Base-by-base conservation (phyloP, 2,797 vertebrate genomes). In the Decapterus maruadsi region DNA sequence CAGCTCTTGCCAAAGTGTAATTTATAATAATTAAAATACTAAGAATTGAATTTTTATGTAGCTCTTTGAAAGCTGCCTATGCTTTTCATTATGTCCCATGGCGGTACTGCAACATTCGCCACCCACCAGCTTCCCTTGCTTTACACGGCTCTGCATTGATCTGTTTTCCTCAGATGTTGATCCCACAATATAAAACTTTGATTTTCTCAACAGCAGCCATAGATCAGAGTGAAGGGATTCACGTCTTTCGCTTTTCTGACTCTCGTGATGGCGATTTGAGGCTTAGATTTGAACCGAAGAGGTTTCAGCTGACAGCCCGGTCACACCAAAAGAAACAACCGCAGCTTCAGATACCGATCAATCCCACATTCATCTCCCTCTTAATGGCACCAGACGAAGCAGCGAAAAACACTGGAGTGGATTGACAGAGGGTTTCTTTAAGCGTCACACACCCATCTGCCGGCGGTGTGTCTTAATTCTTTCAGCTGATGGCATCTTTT, bases 111-210 rank as follows among this genome's bases (percentile, higher is more conserved):
- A 80, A n/a, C 67, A 40, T 67, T 61, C 10, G 9, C 46, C 76
- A 80, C 66, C 73, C 61, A 56, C 50, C 64, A 45, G 51, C 65
- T 72, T 74, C 43, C 68, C 76, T 67, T 83, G 59, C 78, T 75
- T 77, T 72, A 54, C 53, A 54, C 61, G 34, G 69, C 29, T 16
- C 29, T 8, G 68, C 78, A 85, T 85, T 89, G 85, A 89, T 85
- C 84, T 78, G 72, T 76, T 85, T 83, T 77, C 80, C 63, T 82
- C 59, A 79, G 84, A 86, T 82, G 80, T 77, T 81, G 64, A 81
- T 86, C 82, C 78, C 71, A 79, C 74, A 61, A 76, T 71, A 78
- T 82, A 68, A 80, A 87, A 78, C 68, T 85, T 87, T 69, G 66
- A 89, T 88, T 82, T 81, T 72, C 78, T 78, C 78, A 68, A 73